Base-by-base conservation (phyloP, 37 sponge, comb jelly and placozoan species). In the Cliona cf. orientalis region DNA sequence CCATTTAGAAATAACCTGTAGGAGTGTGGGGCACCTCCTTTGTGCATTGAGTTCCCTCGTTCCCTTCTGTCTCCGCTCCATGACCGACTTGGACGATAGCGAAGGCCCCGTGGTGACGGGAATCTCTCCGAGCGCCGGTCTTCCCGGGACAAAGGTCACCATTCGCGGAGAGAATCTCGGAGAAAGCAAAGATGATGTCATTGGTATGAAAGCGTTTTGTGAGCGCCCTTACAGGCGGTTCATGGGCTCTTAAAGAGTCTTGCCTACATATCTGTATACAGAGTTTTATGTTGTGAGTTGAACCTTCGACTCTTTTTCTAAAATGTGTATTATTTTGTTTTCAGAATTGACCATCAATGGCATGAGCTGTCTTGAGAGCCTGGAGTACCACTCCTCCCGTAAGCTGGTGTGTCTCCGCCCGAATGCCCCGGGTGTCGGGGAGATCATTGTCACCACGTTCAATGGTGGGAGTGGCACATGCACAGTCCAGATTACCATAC, bases 141-240 rank as follows among this genome's bases (percentile, higher is more conserved):
- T 78, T 35, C 93, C 95, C 28, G 95, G 95, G n/a, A 94, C 95
- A 42, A 94, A 82, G 43, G 43, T 97, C 19, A 95, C 87, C 59
- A 97, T 97, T 31, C 49, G 97, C 59, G 97, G 97, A 77, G 91
- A 97, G 69, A 91, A 95, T 70, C 79, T 97, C 7, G 97, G 97
- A 22, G 39, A 53, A 0, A 58, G 46, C 60, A 66, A 49, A 36
- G 58, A 59, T 4, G 97, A 97, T 73, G 67, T 97, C 14, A 58
- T 79, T 37, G 71, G 95, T 92, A 74, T 61, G 76, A 29, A 1
- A n/a, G n/a, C n/a, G n/a, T n/a, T n/a, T n/a, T n/a, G n/a, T n/a
- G n/a, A n/a, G n/a, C n/a, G n/a, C n/a, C n/a, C n/a, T n/a, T n/a
- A n/a, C n/a, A n/a, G n/a, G n/a, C n/a, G n/a, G n/a, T n/a, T n/a